phyloP scores from a whole-genome alignment of 2,888 invertebrate genomes.

The Campaea margaritaria region DNA sequence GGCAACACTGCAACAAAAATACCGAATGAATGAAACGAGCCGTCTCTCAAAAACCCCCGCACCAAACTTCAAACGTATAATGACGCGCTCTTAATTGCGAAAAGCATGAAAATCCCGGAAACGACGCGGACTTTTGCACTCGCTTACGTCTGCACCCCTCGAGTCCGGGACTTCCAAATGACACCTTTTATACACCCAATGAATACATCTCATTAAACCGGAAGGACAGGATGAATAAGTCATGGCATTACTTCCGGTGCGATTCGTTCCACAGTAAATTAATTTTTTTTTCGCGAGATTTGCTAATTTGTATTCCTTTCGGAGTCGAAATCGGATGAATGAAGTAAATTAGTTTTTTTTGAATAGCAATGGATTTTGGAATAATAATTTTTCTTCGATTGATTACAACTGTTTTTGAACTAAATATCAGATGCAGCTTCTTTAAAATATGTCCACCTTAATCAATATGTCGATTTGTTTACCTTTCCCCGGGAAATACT shows the following conservation, averaged over 20 bases:
- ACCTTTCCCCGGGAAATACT: too few relatives aligned
- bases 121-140: not conserved
- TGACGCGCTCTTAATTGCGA: conserved; percentile 39
- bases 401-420: too few relatives aligned
- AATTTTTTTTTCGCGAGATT: conserved; percentile 30
- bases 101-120: conserved; percentile 35
- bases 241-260: conserved; percentile 55
- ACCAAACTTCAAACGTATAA: conserved; percentile 33
- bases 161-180: conserved; percentile 36
- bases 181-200: conserved; percentile 52
- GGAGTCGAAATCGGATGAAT: conserved; percentile 6
- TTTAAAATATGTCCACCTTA: too few relatives aligned
- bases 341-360: conserved; percentile 5
- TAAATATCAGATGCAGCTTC: too few relatives aligned
- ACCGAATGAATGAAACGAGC: conserved; percentile 5
- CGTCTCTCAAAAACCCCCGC: conserved; percentile 9
- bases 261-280: conserved; percentile 29
- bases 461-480: too few relatives aligned
- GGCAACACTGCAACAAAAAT: not conserved
- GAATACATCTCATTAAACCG: conserved; percentile 59
- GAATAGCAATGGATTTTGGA: not conserved
- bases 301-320: conserved; percentile 23
- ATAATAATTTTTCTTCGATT: not conserved
- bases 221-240: conserved; percentile 57
- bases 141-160: conserved; percentile 11